Evolutionary conservation across 2,797 vertebrate species (phyloP).

Genomic region (Lophotriccus pileatus): DNA sequence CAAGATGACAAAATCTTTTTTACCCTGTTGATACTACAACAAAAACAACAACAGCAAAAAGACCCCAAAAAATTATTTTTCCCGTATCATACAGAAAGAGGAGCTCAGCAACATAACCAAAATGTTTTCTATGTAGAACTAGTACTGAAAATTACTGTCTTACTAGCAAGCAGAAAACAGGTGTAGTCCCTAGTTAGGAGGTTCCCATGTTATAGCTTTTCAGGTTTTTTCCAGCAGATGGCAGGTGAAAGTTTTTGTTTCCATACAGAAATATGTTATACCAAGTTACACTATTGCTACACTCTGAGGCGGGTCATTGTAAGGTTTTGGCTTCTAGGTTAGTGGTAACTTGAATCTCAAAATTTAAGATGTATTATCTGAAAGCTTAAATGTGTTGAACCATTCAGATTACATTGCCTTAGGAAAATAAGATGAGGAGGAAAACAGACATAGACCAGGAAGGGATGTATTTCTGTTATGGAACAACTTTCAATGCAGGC

Average conservation of each 20-base stretch:
- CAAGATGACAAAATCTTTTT: not conserved
- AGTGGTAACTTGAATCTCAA: not conserved
- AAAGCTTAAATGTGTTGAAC: not conserved
- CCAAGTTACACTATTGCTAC: not conserved
- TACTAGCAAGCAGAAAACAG: not conserved
- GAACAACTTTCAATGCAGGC: not conserved
- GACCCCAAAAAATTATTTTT: not conserved
- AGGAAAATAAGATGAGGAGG: not conserved
- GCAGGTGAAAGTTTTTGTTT: conserved; percentile 47
- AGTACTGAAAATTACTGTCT: not conserved
- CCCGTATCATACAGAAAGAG: not conserved
- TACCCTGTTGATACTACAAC: not conserved
- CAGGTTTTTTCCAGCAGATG: conserved; percentile 25
- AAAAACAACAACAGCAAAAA: no score
- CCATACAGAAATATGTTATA: not conserved
- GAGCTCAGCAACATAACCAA: not conserved
- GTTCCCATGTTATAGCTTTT: not conserved
- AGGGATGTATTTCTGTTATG: not conserved
- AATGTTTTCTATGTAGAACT: not conserved
- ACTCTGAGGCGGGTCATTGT: not conserved
- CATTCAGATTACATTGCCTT: not conserved
- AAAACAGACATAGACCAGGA: not conserved
- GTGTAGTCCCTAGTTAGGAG: not conserved
- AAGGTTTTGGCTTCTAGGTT: not conserved
- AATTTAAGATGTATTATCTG: not conserved